These are phyloP conservation scores for Paralichthys olivaceus DNA, from an alignment of 2,113 vertebrate species.

Conservation along the genomic window DNA sequence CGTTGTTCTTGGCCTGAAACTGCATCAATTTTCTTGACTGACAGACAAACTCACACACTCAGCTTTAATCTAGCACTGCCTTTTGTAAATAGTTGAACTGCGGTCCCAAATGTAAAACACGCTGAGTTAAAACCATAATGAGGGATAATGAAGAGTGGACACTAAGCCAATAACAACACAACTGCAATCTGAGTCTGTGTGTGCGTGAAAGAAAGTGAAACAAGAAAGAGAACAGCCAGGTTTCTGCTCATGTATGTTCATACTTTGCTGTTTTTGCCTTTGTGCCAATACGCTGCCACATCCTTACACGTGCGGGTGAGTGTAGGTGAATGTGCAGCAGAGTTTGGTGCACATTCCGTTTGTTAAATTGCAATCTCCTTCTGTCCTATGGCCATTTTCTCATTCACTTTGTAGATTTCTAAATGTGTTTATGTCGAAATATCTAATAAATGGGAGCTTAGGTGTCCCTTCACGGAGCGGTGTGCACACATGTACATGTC, in stretches of 20 bases:
- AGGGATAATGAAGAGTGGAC: constrained; percentile 73
- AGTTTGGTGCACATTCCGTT: constrained; percentile 6
- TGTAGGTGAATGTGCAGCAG: neutral
- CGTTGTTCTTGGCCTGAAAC: constrained; percentile 76
- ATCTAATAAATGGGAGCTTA: constrained; percentile 33
- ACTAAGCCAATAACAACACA: constrained; percentile 76
- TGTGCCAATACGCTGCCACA: neutral
- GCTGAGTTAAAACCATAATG: constrained; percentile 77
- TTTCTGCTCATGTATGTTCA: neutral
- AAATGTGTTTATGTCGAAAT: constrained; percentile 51
- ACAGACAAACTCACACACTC: constrained; percentile 25
- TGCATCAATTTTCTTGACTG: constrained; percentile 53
- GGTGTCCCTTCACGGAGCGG: constrained; percentile 3
- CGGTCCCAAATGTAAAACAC: constrained; percentile 75
- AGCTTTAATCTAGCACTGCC: constrained; percentile 62
- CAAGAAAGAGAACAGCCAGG: neutral
- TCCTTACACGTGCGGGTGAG: neutral
- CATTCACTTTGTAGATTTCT: constrained; percentile 52
- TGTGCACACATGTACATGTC: constrained; percentile 29
- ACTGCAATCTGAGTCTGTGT: constrained; percentile 25
- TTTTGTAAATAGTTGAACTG: constrained; percentile 63
- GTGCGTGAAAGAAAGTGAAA: neutral
- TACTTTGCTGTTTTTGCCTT: constrained; percentile 6
- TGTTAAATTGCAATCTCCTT: constrained; percentile 19
- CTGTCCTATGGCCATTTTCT: constrained; percentile 34